Evolutionary conservation across 2,797 vertebrate genomes (phyloP), one percentile per base, ranked within the genome.

Genomic region (Melanotaenia trifasciata): DNA sequence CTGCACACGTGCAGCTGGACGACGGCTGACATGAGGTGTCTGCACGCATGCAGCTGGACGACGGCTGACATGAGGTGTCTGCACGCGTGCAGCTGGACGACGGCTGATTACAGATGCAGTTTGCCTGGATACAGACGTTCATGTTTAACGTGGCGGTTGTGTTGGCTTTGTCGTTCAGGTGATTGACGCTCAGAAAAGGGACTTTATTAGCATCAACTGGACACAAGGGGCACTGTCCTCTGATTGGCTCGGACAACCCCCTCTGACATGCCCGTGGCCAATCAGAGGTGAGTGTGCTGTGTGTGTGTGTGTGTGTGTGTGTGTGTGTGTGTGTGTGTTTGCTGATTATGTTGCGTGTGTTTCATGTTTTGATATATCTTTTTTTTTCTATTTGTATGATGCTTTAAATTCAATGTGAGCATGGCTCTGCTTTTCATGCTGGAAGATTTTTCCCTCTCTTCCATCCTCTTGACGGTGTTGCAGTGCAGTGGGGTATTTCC

Each of bases 221-320:
- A 94, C 92, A 92, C 91, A 90, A 92, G 93, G 93, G 93, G 92
- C 94, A 92, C 94, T 94, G 93, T 94, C 94, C 94, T 95, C 94
- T 95, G 94, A 95, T 95, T 94, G 94, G 94, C 92, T 94, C 91
- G 92, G 94, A 94, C 93, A 93, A 76, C 91, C 93, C 90, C 92
- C 92, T 93, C 93, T 95, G 94, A 94, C 94, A 95, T 95, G 94
- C 94, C 94, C 91, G 94, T 95, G 94, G 94, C 94, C 94, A 95
- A 95, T 95, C 94, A 94, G 93, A 95, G 94, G 94, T 95, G 92
- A 94, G 94, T 94, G 92, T 84, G 82, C 78, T 79, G 82, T 73
- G 74, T 79, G 75, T 76, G 75, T 70, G 47, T 67, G 30, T 14
- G 28, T 30, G 5, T n/a, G n/a, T n/a, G n/a, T n/a, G n/a, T n/a